Conservation (phyloP, 2,113 vertebrate genomes). For the Crotalus tigris region DNA sequence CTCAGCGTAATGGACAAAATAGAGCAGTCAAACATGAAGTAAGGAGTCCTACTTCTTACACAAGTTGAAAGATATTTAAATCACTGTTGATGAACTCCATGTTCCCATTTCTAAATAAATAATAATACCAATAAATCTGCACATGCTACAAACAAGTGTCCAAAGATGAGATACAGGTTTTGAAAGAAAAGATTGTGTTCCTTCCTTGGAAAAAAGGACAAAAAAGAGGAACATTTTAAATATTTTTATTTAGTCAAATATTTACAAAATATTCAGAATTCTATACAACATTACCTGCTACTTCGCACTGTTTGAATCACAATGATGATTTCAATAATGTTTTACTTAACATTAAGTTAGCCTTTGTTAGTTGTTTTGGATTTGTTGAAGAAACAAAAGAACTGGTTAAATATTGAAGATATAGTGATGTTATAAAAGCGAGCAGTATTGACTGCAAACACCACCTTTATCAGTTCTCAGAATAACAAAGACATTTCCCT, state of each 20-base stretch:
- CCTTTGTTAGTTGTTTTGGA: background rate
- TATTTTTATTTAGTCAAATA: background rate
- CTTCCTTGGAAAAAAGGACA: background rate
- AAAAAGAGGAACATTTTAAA: background rate
- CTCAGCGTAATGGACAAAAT: background rate
- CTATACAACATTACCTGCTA: background rate
- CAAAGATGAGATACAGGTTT: background rate
- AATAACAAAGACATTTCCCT: background rate
- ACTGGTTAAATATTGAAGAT: background rate
- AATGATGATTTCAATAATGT: background rate
- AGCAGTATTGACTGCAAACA: background rate
- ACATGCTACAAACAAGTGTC: background rate
- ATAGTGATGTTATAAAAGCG: background rate
- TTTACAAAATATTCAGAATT: background rate
- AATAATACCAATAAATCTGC: background rate
- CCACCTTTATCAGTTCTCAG: background rate
- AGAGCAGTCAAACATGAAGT: background rate
- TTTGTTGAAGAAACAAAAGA: background rate
- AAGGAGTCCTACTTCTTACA: background rate
- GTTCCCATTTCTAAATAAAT: background rate
- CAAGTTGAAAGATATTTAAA: background rate
- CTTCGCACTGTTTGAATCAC: background rate
- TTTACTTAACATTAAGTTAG: background rate
- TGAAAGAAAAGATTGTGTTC: background rate
- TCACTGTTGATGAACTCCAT: background rate